phyloP scores from a whole-genome alignment of 1,140 invertebrate genomes.

The Odontomachus brunneus region DNA sequence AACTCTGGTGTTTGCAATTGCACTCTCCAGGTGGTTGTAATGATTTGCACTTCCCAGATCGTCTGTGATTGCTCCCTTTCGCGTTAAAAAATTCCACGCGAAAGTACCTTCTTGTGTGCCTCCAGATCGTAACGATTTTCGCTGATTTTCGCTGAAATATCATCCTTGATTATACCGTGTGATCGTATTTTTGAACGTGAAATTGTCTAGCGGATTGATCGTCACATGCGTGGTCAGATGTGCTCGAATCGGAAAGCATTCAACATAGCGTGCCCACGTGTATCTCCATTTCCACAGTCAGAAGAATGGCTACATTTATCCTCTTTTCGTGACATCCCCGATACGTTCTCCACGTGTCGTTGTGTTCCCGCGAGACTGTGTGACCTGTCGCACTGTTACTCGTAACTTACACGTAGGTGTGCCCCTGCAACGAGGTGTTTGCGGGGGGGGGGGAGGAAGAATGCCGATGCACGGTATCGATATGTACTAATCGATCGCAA shows the following conservation, averaged over 20 bases:
- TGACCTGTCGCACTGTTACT: neutral
- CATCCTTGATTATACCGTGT: neutral
- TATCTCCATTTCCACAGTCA: constrained; percentile 22
- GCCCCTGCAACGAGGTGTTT: constrained; percentile 18
- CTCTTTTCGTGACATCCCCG: constrained; percentile 3
- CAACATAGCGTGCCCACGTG: neutral
- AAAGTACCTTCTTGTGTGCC: neutral
- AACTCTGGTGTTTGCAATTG: neutral
- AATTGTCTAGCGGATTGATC: neutral
- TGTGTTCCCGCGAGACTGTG: neutral
- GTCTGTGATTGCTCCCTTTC: neutral
- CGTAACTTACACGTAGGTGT: constrained; percentile 9
- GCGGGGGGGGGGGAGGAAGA: constrained; percentile 3
- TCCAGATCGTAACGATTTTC: neutral
- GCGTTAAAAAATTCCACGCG: neutral
- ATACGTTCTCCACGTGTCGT: neutral
- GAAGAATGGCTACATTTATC: constrained; percentile 11
- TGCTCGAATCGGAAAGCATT: constrained; percentile 1
- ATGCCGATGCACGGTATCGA: neutral
- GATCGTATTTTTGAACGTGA: neutral
- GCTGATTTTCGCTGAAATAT: neutral
- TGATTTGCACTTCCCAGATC: neutral
- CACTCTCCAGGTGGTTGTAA: neutral
- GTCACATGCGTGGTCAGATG: neutral
- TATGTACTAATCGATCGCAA: constrained; percentile 37